phyloP scores from a whole-genome alignment of 2,888 invertebrate genomes.

The Agrochola circellaris region DNA sequence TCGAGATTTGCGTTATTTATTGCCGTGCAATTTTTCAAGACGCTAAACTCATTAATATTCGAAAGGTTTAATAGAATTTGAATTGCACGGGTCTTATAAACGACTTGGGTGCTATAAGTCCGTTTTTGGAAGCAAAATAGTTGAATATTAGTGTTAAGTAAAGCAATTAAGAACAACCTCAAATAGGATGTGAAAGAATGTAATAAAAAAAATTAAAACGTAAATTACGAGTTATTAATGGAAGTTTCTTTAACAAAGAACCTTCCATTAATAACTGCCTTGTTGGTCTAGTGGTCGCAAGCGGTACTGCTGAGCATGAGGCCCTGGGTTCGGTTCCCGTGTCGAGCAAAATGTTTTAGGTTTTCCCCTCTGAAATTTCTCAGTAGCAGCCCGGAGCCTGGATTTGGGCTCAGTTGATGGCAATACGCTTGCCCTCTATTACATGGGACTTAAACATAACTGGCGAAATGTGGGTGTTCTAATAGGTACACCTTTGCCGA shows the following conservation, averaged over 20 bases:
- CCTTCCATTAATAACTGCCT: not conserved
- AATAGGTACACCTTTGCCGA: not conserved
- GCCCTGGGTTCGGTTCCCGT: not conserved
- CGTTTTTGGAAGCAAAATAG: not conserved
- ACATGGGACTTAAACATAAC: not conserved
- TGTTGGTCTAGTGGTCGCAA: not conserved
- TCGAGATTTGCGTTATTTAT: slow-evolving; percentile 59
- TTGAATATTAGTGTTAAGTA: not conserved
- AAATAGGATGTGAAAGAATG: not conserved
- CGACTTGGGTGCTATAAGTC: not conserved
- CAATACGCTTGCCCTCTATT: not conserved
- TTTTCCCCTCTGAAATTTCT: not conserved
- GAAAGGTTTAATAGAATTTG: slow-evolving; percentile 17
- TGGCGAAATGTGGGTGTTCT: not conserved
- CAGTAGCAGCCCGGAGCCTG: not conserved
- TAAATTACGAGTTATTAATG: not conserved
- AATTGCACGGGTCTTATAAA: slow-evolving; percentile 1
- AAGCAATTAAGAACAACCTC: not conserved
- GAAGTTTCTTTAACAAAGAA: not conserved
- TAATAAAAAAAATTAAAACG: not conserved
- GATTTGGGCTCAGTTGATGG: not conserved
- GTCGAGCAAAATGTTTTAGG: not conserved
- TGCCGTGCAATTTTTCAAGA: slow-evolving; percentile 50
- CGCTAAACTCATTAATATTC: slow-evolving; percentile 40
- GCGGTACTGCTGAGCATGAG: not conserved